These are phyloP conservation scores for Strigops habroptila DNA, from an alignment of 2,113 vertebrate species.

Conservation along the genomic window DNA sequence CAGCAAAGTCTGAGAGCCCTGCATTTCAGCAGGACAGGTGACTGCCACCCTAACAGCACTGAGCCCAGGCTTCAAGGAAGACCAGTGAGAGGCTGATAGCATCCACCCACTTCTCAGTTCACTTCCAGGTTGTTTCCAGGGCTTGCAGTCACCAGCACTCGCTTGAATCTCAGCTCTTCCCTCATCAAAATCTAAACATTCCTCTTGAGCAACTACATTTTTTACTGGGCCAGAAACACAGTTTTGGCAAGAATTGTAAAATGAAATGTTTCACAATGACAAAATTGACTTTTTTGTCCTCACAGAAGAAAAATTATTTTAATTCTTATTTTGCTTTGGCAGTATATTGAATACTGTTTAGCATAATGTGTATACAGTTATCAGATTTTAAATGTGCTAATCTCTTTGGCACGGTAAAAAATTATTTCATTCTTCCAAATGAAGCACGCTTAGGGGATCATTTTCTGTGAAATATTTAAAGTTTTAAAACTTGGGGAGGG, in stretches of 20 bases:
- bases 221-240: background rate
- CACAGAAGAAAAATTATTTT: background rate
- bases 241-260: background rate
- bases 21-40: background rate
- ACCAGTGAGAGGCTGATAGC: background rate
- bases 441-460: background rate
- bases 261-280: background rate
- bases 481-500: background rate
- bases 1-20: background rate
- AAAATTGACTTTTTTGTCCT: background rate
- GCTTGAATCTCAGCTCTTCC: background rate
- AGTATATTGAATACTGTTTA: background rate
- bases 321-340: background rate
- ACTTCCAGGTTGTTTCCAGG: background rate
- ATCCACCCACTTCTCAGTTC: background rate
- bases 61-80: background rate
- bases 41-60: fast-evolving
- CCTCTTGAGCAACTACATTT: background rate
- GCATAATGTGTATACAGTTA: background rate
- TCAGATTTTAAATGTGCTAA: background rate
- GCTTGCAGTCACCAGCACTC: background rate
- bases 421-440: background rate
- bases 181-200: background rate
- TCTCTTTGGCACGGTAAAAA: background rate
- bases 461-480: background rate